phyloP scores from a whole-genome alignment of 1,140 invertebrate species.

The Chymomyza costata region DNA sequence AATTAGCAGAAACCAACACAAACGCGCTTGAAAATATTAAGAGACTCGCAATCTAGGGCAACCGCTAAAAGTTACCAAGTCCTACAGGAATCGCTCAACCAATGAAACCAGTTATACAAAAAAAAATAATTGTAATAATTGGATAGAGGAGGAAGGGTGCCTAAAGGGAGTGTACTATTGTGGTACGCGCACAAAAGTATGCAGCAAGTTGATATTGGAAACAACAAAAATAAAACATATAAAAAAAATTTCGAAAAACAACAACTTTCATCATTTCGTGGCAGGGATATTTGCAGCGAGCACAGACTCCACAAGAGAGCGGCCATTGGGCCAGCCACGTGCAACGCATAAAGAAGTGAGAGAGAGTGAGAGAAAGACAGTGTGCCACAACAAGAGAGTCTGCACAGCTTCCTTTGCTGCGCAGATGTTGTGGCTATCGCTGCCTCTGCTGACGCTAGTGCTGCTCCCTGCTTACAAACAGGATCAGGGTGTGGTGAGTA shows the following conservation, averaged over 20 bases:
- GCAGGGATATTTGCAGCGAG: slow-evolving; percentile 10
- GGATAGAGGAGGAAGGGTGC: too few relatives aligned
- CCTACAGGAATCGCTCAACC: slow-evolving; percentile 25
- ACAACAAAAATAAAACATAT: too few relatives aligned
- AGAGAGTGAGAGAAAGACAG: neutral
- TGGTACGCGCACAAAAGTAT: slow-evolving; percentile 46
- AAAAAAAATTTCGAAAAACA: slow-evolving; percentile 53
- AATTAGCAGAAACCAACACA: slow-evolving; percentile 31
- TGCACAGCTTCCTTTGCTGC: slow-evolving; percentile 32
- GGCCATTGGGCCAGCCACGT: slow-evolving; percentile 16
- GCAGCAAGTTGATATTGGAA: slow-evolving; percentile 7
- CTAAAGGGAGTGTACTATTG: too few relatives aligned
- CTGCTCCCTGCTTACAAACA: slow-evolving; percentile 32
- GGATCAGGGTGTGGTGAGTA: slow-evolving; percentile 74
- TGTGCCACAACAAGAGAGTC: neutral
- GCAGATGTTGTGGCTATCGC: slow-evolving; percentile 43
- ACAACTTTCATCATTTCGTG: slow-evolving; percentile 52
- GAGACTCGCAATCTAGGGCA: slow-evolving; percentile 5
- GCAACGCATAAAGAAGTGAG: slow-evolving; percentile 16
- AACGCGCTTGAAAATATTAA: slow-evolving; percentile 1
- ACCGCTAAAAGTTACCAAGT: slow-evolving; percentile 7
- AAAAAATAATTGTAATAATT: too few relatives aligned
- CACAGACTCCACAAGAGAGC: slow-evolving; percentile 50
- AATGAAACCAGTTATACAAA: too few relatives aligned
- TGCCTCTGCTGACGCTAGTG: slow-evolving; percentile 8